Conservation (phyloP, 2,113 vertebrate genomes). For the Brachyhypopomus occidentalis region DNA sequence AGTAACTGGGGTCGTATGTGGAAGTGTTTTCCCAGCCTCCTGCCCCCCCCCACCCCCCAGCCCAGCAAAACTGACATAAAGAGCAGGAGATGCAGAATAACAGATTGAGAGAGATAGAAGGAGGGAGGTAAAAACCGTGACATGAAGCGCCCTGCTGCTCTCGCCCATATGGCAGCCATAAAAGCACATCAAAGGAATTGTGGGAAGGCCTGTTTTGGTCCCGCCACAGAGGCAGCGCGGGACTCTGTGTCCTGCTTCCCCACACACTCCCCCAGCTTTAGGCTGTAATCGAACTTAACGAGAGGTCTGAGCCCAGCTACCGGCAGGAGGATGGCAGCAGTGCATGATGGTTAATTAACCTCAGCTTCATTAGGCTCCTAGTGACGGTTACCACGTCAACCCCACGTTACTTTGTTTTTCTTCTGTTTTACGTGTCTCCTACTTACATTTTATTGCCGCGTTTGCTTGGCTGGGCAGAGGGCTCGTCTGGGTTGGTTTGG, state of each 20-base stretch:
- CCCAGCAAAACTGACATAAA: constrained; percentile 35
- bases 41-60: not conserved
- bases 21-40: not conserved
- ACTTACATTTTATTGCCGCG: not conserved
- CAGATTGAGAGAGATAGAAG: constrained; percentile 2
- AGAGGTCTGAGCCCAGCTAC: constrained; percentile 33
- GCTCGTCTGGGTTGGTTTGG: too few species aligned
- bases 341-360: constrained; percentile 36
- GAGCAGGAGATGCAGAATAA: constrained; percentile 13
- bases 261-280: constrained; percentile 48
- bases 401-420: constrained; percentile 11
- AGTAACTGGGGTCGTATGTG: too few species aligned
- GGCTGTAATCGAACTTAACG: constrained; percentile 62
- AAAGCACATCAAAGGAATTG: constrained; percentile 81
- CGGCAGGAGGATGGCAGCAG: constrained; percentile 31
- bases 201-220: constrained; percentile 68
- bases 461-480: not conserved
- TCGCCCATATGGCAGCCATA: constrained; percentile 77
- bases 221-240: constrained; percentile 69
- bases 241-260: constrained; percentile 69
- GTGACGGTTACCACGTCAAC: constrained; percentile 11
- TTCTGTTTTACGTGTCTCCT: not conserved
- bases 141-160: constrained; percentile 44
- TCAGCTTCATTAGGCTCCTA: constrained; percentile 19
- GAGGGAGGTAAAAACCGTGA: constrained; percentile 32